Evolutionary conservation across 2,797 vertebrate genomes (phyloP).

Genomic region (Odontamblyopus lacepedii): DNA sequence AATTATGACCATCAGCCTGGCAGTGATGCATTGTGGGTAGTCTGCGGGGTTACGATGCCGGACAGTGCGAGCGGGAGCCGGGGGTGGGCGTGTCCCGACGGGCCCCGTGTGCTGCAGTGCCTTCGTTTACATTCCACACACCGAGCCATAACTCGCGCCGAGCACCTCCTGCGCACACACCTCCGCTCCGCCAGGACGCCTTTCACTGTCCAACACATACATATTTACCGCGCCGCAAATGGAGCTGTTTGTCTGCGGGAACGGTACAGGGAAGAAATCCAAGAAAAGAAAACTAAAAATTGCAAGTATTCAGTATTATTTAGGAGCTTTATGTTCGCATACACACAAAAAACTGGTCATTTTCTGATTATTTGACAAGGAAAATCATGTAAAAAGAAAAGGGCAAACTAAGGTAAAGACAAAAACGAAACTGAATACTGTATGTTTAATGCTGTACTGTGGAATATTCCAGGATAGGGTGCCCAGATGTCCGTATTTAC

Average conservation of each 20-base stretch:
- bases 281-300: not conserved
- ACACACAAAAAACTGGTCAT: too few relatives aligned
- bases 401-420: too few relatives aligned
- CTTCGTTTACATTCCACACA: constrained; percentile 72
- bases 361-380: too few relatives aligned
- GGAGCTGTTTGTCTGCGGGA: not conserved
- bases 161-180: constrained; percentile 43
- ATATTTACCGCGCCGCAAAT: constrained; percentile 11
- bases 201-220: constrained; percentile 13
- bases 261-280: not conserved
- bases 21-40: constrained; percentile 24
- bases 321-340: too few relatives aligned
- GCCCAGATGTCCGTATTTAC: too few relatives aligned
- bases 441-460: too few relatives aligned
- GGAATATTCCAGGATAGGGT: too few relatives aligned
- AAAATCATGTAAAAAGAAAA: too few relatives aligned
- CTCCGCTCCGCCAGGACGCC: constrained; percentile 28
- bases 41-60: constrained; percentile 10
- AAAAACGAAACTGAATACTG: too few relatives aligned
- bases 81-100: constrained; percentile 16
- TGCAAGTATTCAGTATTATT: too few relatives aligned
- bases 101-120: constrained; percentile 55
- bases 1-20: too few relatives aligned
- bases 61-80: not conserved
- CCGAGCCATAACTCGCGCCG: constrained; percentile 16